These are phyloP conservation scores for Eulacestoma nigropectus DNA, from an alignment of 2,113 vertebrate genomes.

Conservation along the genomic window DNA sequence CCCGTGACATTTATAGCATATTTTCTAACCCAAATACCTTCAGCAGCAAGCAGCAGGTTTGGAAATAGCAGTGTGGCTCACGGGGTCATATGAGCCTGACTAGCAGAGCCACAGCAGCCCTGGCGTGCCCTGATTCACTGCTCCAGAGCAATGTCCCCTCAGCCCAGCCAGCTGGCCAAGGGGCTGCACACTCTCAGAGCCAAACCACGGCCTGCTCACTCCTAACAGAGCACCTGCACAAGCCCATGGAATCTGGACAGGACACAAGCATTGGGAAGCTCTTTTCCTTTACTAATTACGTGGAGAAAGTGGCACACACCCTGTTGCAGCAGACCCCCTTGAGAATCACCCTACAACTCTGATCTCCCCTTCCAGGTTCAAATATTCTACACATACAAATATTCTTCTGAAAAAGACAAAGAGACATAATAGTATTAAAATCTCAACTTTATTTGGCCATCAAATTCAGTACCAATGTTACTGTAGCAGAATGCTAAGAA, in stretches of 20 bases:
- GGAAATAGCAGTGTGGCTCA: constrained; percentile 52
- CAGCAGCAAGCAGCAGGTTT: constrained; percentile 7
- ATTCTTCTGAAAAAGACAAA: neutral
- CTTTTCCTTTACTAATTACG: neutral
- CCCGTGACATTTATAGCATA: constrained; percentile 21
- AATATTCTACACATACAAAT: neutral
- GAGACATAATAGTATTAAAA: constrained; percentile 64
- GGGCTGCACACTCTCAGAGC: fast-evolving
- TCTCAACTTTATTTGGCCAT: constrained; percentile 93
- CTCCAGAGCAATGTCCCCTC: neutral
- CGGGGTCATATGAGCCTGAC: neutral
- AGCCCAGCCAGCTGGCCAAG: neutral
- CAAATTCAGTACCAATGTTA: constrained; percentile 81
- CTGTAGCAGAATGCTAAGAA: constrained; percentile 81
- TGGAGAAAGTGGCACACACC: neutral
- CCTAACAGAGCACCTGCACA: neutral
- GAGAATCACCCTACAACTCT: neutral
- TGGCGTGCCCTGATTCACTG: neutral
- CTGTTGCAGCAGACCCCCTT: neutral
- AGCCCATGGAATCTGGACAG: neutral
- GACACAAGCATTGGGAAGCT: fast-evolving
- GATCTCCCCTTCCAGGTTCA: neutral
- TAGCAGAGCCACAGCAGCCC: neutral
- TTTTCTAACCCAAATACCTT: constrained; percentile 42
- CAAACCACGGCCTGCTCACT: fast-evolving